Conservation (phyloP, 2,888 invertebrate genomes). For the Scelioninae gen. 1 region DNA sequence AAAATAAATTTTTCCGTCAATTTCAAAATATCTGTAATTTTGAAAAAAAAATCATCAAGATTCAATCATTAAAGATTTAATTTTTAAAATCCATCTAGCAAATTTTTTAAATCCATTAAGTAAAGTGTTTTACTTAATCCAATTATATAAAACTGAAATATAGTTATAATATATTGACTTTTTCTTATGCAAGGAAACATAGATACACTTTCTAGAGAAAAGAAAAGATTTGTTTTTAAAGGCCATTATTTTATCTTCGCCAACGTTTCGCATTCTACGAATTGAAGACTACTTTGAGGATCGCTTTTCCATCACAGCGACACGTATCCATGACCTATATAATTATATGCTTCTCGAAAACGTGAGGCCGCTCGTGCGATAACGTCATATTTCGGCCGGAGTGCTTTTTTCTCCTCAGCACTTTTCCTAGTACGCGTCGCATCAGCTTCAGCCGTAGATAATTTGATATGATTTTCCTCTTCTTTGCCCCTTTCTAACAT, state of each 20-base stretch:
- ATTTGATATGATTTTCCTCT: constrained; percentile 39
- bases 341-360: constrained; percentile 33
- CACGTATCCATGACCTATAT: constrained; percentile 58
- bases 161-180: too few relatives aligned
- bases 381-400: constrained; percentile 55
- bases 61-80: too few relatives aligned
- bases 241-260: constrained; percentile 36
- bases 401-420: constrained; percentile 52
- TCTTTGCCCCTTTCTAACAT: neutral
- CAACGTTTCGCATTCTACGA: constrained; percentile 20
- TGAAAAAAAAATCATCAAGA: too few relatives aligned
- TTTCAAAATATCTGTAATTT: too few relatives aligned
- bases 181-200: too few relatives aligned
- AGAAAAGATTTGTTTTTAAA: constrained; percentile 24
- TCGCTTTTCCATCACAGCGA: constrained; percentile 40
- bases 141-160: too few relatives aligned
- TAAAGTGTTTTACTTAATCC: too few relatives aligned
- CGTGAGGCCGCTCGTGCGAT: constrained; percentile 9
- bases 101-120: too few relatives aligned
- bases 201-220: neutral
- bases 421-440: constrained; percentile 18
- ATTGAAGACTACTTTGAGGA: constrained; percentile 43
- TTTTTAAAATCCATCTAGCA: too few relatives aligned
- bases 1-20: too few relatives aligned
- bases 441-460: constrained; percentile 19